Conservation (phyloP, 2,888 invertebrate species). For the Operophtera brumata region DNA sequence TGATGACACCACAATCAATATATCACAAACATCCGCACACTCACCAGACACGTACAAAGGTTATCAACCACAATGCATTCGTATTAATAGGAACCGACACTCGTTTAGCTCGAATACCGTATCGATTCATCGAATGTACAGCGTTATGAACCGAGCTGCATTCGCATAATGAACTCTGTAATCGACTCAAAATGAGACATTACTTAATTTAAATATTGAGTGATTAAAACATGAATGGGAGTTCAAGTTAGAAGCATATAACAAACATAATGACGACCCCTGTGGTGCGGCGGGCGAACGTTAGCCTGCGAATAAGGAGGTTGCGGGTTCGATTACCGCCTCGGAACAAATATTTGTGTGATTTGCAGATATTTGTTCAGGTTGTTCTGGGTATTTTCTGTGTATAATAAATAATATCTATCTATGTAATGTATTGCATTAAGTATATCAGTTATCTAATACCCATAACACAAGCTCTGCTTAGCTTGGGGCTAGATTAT, state of each 20-base stretch:
- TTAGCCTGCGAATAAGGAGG: too few relatives aligned
- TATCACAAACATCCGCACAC: not conserved
- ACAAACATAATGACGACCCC: too few relatives aligned
- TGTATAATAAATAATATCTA: too few relatives aligned
- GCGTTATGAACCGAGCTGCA: conserved; percentile 50
- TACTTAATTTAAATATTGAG: conserved; percentile 17
- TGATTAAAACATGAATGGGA: conserved; percentile 16
- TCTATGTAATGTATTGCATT: too few relatives aligned
- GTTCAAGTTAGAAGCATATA: not conserved
- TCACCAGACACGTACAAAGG: conserved; percentile 1
- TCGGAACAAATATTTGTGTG: too few relatives aligned
- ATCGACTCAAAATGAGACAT: conserved; percentile 38
- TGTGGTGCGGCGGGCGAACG: too few relatives aligned
- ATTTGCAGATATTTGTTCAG: too few relatives aligned
- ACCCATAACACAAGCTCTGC: too few relatives aligned
- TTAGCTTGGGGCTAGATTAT: too few relatives aligned
- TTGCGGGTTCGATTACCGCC: too few relatives aligned
- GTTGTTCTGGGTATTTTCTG: too few relatives aligned
- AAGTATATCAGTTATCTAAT: too few relatives aligned
- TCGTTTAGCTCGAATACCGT: conserved; percentile 33
- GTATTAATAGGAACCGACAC: conserved; percentile 39
- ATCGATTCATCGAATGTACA: conserved; percentile 51
- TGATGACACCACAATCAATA: not conserved
- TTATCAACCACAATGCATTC: conserved; percentile 18
- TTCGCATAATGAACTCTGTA: conserved; percentile 44